Conservation (phyloP, 1,140 invertebrate genomes). For the Scaptomyza graminum region DNA sequence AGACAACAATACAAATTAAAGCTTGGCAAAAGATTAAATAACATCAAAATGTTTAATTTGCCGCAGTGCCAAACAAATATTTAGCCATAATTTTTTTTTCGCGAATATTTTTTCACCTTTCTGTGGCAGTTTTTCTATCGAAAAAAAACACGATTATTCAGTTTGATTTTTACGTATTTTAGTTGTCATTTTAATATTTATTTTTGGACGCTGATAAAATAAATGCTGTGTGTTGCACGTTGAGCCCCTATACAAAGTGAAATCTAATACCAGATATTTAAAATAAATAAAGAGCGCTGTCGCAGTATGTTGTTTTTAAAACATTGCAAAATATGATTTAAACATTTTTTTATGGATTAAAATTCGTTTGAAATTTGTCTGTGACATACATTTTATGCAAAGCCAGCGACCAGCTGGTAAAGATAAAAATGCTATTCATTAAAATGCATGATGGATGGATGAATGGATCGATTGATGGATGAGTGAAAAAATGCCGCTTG, state of each 20-base stretch:
- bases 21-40: neutral
- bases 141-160: constrained; percentile 10
- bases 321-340: neutral
- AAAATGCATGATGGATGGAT: constrained; percentile 4
- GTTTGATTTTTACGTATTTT: constrained; percentile 15
- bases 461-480: neutral
- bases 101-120: neutral
- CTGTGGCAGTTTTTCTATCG: constrained; percentile 15
- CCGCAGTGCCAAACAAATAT: constrained; percentile 27
- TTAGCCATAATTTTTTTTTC: neutral
- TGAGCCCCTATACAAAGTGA: neutral
- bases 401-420: constrained; percentile 2
- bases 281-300: neutral
- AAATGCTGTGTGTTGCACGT: constrained; percentile 10
- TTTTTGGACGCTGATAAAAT: neutral
- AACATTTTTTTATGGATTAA: neutral
- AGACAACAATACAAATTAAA: neutral
- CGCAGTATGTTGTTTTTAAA: neutral
- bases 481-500: neutral
- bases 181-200: constrained; percentile 1
- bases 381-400: neutral
- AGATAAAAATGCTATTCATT: constrained; percentile 29
- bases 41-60: constrained; percentile 9
- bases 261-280: constrained; percentile 7
- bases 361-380: constrained; percentile 1